These are phyloP conservation scores for Scytalopus superciliaris DNA, from an alignment of 2,113 vertebrate species.

Conservation along the genomic window DNA sequence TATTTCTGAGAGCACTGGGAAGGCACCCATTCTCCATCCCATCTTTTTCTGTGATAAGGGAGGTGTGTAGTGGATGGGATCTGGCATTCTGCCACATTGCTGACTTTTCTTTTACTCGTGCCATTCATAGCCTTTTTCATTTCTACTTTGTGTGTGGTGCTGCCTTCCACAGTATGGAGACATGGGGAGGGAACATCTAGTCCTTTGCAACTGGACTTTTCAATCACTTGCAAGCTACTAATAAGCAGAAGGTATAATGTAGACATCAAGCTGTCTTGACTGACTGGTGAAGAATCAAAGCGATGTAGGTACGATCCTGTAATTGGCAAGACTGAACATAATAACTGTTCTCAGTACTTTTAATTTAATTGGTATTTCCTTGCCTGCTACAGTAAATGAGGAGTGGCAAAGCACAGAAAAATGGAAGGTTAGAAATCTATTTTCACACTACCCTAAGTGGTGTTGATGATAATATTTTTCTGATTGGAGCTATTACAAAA, in stretches of 20 bases:
- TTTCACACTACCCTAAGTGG: conserved; percentile 23
- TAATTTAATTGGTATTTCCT: conserved; percentile 68
- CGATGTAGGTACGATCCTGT: conserved; percentile 41
- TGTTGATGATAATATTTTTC: conserved; percentile 38
- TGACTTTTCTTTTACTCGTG: conserved; percentile 4
- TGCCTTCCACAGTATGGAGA: conserved; percentile 21
- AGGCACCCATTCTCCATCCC: background rate
- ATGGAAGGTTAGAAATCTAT: conserved; percentile 54
- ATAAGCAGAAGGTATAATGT: conserved; percentile 59
- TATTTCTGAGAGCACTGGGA: background rate
- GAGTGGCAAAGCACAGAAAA: conserved; percentile 58
- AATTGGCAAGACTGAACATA: conserved; percentile 65
- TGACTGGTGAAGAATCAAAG: conserved; percentile 62
- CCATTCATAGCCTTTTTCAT: conserved; percentile 4
- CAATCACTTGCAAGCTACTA: conserved; percentile 52
- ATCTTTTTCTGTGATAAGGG: background rate
- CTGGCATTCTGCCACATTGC: background rate
- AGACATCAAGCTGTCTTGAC: conserved; percentile 70
- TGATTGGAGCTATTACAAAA: conserved; percentile 16
- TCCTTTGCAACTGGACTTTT: conserved; percentile 55
- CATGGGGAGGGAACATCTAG: conserved; percentile 16
- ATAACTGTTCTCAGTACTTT: conserved; percentile 61
- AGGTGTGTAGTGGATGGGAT: background rate
- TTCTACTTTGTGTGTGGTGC: conserved; percentile 31
- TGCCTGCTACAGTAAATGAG: conserved; percentile 59